Evolutionary conservation across 2,888 invertebrate species (phyloP).

Genomic region (Drosophila eohydei): DNA sequence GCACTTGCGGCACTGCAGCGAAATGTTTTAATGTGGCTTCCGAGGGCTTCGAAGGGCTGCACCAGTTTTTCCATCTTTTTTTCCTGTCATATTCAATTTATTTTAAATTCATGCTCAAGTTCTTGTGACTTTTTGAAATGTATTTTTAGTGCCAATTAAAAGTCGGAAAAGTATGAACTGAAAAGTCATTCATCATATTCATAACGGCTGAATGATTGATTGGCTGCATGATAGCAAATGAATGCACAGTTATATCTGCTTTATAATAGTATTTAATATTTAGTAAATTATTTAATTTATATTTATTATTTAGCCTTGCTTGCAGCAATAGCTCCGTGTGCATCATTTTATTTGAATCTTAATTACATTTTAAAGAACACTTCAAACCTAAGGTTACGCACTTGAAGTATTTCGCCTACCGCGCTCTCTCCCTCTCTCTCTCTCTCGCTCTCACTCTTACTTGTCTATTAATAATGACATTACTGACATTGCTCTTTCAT

Average conservation of each 20-base stretch:
- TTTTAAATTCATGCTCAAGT: not conserved
- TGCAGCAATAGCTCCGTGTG: not conserved
- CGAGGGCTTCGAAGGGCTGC: not conserved
- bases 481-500: slow-evolving; percentile 38
- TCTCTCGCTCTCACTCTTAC: not conserved
- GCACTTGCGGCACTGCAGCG: slow-evolving; percentile 2
- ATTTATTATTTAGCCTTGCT: not conserved
- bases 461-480: slow-evolving; percentile 44
- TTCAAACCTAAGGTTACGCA: slow-evolving; percentile 16
- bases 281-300: not conserved
- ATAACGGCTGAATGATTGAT: not conserved
- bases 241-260: not conserved
- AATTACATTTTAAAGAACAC: slow-evolving; percentile 12
- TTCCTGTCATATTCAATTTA: not conserved
- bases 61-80: not conserved
- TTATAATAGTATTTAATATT: not conserved
- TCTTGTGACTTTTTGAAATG: not conserved
- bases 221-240: not conserved
- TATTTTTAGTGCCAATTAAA: not conserved
- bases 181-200: not conserved
- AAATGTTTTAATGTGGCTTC: slow-evolving; percentile 16
- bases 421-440: not conserved
- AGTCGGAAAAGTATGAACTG: not conserved
- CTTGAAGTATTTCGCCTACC: not conserved
- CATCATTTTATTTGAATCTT: slow-evolving; percentile 3